These are phyloP conservation scores for Sympetrum striolatum DNA, from an alignment of 2,888 invertebrate species.

Conservation along the genomic window DNA sequence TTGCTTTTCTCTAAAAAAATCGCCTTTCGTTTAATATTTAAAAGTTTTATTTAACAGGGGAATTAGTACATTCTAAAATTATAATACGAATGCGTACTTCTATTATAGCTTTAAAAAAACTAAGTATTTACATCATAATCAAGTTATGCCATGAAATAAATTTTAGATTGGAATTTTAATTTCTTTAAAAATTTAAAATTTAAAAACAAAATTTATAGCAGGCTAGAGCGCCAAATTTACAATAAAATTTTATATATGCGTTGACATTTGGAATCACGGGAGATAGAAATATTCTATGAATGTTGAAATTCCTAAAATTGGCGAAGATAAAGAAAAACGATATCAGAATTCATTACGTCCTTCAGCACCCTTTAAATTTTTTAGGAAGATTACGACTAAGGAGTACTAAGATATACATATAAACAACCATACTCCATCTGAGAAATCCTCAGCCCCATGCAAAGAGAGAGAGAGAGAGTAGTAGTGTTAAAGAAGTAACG, in stretches of 20 bases:
- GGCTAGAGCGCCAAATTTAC: background rate
- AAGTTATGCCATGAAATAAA: background rate
- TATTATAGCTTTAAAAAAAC: background rate
- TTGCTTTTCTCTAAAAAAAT: background rate
- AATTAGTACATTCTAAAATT: background rate
- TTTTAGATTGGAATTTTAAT: background rate
- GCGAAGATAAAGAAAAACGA: too few relatives aligned
- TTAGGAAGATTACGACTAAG: background rate
- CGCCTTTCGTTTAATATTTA: background rate
- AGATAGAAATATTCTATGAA: too few relatives aligned
- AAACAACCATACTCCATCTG: constrained; percentile 1
- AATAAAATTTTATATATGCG: background rate
- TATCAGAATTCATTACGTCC: too few relatives aligned
- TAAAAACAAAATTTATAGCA: background rate
- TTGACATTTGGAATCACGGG: background rate
- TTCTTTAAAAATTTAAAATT: background rate
- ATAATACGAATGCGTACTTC: background rate
- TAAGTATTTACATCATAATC: background rate
- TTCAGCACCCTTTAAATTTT: too few relatives aligned
- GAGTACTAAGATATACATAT: background rate
- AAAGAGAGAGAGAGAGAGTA: background rate
- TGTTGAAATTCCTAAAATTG: too few relatives aligned
- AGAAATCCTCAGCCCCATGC: constrained; percentile 32
- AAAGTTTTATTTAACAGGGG: background rate
- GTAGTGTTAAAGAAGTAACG: constrained; percentile 9